phyloP scores from a whole-genome alignment of 2,113 vertebrate genomes.

The Rhinoderma darwinii region DNA sequence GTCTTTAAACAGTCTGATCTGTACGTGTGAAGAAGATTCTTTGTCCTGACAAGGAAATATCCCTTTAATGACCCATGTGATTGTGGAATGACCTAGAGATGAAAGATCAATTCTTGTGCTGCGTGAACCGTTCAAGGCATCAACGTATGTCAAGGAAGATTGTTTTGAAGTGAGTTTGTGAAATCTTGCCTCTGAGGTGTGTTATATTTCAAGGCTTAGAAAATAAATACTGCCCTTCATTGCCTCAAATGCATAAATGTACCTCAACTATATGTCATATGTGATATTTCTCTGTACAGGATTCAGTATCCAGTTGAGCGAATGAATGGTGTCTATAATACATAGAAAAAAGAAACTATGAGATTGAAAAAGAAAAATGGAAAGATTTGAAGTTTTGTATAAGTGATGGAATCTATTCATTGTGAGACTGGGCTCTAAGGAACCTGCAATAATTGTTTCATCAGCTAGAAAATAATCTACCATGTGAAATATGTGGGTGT shows the following conservation, averaged over 20 bases:
- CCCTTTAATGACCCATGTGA: constrained; percentile 35
- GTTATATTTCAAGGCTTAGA: constrained; percentile 1
- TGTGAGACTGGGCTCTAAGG: background rate
- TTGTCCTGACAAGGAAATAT: background rate
- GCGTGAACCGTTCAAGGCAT: constrained; percentile 4
- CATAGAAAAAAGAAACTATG: background rate
- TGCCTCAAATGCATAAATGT: background rate
- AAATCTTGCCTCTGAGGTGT: background rate
- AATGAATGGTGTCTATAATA: background rate
- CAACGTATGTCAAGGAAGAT: background rate
- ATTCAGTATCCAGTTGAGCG: background rate
- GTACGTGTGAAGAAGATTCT: background rate
- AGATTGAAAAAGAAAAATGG: background rate
- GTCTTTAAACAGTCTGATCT: constrained; percentile 7
- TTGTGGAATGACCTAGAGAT: constrained; percentile 11
- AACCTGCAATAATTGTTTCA: background rate
- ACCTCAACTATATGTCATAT: background rate
- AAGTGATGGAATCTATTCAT: background rate
- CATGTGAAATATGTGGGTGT: background rate
- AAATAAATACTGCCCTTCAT: background rate
- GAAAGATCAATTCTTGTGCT: constrained; percentile 36
- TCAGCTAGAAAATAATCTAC: background rate
- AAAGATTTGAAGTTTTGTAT: background rate
- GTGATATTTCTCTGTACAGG: background rate
- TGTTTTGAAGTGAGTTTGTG: constrained; percentile 15